Base-by-base conservation (phyloP, 2,888 invertebrate genomes). In the Lagria hirta region DNA sequence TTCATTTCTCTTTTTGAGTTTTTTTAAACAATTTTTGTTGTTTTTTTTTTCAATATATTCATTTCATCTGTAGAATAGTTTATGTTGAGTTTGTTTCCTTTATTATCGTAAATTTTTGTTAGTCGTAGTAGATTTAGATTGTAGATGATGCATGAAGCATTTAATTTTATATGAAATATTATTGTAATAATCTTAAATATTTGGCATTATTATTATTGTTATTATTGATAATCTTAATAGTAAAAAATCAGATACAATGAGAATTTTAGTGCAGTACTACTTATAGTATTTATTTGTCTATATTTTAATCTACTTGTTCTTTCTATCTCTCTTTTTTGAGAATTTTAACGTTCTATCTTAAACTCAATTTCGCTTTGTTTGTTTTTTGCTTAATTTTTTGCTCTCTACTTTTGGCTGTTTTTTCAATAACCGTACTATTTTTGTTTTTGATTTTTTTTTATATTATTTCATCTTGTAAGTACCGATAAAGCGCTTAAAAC, bases 181-280 rank as follows among this genome's bases (percentile, higher is more conserved):
- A 28, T 28, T 45, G 33, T 49, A 43, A 40, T 32, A 17, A 38
- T 27, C 32, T 47, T 48, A 54, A 49, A 55, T 57, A 56, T 58
- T 55, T 55, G 52, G 57, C 55, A 59, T 59, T 57, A 55, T 57
- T 59, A 52, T 49, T 51, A 59, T 52, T 56, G 48, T 55, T 48
- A n/a, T n/a, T n/a, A n/a, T n/a, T n/a, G n/a, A n/a, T n/a, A n/a
- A n/a, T n/a, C n/a, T 48, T 53, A 52, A 52, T 37, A 54, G 50
- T 48, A 36, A 48, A 44, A 51, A 46, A 51, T 46, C 37, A 43
- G 32, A 35, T 37, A 32, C 8, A 23, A 22, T 21, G 8, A 13
- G 28, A 27, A 43, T 27, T 37, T 38, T 46, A 48, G 46, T 42
- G 42, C 42, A 45, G 37, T 46, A 38, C 33, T 36, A n/a, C n/a